Evolutionary conservation across 2,113 vertebrate species (phyloP), one percentile per base, ranked within the genome.

Genomic region (Lophotis ruficrista): DNA sequence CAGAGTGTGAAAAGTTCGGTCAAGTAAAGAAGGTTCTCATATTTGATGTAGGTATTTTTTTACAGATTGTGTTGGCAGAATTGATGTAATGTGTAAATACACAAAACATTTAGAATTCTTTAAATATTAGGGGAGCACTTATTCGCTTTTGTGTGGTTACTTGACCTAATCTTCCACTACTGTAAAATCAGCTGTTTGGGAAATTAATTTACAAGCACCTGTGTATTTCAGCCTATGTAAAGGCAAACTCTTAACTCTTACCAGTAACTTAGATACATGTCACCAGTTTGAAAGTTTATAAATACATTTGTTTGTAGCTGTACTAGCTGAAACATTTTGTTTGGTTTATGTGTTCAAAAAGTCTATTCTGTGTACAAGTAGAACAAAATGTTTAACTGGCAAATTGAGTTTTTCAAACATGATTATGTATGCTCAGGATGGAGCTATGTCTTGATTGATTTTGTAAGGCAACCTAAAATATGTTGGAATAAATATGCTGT

Each of bases 1-100:
- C 98, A 12, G 99, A 99, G 90, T 99, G 99, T 97, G 99, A 99
- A 65, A 99, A 99, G 96, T 99, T 99, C 80, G 99, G 99, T 33
- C 98, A 98, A 96, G 99, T 99, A 56, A 99, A 98, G 97, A 99
- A 99, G 94, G 99, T 99, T 96, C 98, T 99, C 94, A 98, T 99
- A 94, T 99, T 99, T 96, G 99, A 99, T 97, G 99, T 99, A 98
- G 97, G 99, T 98, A 92, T 86, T 79, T 65, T 79, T 50, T 70
- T 76, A 72, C 4, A 6, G 10, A 7, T 73, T 87, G 5, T 31
- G 3, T 86, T 73, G 18, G 19, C 58, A 85, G 53, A 93, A 75
- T 33, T 57, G 21, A n/a, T 94, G 20, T 47, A 24, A 37, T 33
- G 14, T 84, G 43, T 28, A 77, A 83, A 83, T 16, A 4, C 68